These are phyloP conservation scores for Oenanthe oenanthe DNA, from an alignment of 2,113 vertebrate species.

Conservation along the genomic window DNA sequence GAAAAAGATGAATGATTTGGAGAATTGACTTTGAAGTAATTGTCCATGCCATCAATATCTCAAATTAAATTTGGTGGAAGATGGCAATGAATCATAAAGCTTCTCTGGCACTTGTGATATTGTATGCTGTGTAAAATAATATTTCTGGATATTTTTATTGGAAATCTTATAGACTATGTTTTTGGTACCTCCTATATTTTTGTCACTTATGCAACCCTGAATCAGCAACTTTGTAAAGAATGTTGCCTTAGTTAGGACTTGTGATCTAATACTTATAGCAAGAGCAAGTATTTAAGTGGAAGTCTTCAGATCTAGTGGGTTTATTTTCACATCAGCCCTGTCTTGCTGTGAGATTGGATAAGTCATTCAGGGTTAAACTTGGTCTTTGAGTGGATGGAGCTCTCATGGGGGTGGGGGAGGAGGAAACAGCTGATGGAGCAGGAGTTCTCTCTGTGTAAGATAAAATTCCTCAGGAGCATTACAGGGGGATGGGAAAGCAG, in stretches of 20 bases:
- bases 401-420: not conserved
- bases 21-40: not conserved
- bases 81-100: not conserved
- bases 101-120: not conserved
- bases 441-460: not conserved
- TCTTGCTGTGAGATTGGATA: not conserved
- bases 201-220: conserved; percentile 24
- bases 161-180: not conserved
- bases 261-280: not conserved
- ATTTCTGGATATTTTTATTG: conserved; percentile 14
- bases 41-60: conserved; percentile 7
- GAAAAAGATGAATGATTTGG: not conserved
- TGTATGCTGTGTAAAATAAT: not conserved
- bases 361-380: conserved; percentile 9
- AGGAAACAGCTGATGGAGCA: not conserved
- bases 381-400: not conserved
- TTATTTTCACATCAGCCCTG: not conserved
- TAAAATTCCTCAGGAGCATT: not conserved
- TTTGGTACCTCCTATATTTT: conserved; percentile 5
- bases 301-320: not conserved
- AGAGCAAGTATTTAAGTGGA: not conserved
- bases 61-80: not conserved
- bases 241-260: not conserved
- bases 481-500: not conserved
- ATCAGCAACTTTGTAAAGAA: conserved; percentile 34